Percentiles rank a stretch among this genome's conserved stretches.
Evolutionary conservation across 2,113 vertebrate genomes (phyloP).

Genomic region (Podocnemis expansa): DNA sequence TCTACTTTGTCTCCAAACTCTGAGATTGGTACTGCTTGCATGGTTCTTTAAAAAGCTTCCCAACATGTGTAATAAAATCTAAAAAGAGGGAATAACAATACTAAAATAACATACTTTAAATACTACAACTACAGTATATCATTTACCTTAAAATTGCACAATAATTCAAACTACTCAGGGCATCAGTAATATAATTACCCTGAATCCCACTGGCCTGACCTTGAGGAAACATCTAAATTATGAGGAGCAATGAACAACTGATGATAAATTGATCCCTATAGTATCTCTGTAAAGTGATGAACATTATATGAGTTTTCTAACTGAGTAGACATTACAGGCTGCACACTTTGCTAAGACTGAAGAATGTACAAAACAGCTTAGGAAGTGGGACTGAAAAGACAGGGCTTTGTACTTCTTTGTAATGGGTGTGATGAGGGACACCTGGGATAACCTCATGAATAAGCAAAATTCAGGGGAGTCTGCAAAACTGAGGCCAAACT

Average conservation of each 20-base stretch:
- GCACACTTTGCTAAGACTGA: background rate
- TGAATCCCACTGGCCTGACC: background rate
- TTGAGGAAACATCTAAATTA: slow-evolving; percentile 18
- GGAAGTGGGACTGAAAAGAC: background rate
- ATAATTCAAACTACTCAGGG: background rate
- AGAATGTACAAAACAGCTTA: background rate
- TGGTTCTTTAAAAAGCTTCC: background rate
- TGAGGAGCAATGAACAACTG: slow-evolving; percentile 8
- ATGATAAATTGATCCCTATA: slow-evolving; percentile 5
- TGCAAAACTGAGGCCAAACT: too few species aligned
- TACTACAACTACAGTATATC: background rate
- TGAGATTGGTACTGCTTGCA: background rate
- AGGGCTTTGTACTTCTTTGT: background rate
- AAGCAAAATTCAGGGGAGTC: too few species aligned
- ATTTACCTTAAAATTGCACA: background rate
- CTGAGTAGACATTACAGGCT: background rate
- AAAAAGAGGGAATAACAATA: background rate
- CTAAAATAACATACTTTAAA: background rate
- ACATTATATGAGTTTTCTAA: slow-evolving; percentile 5
- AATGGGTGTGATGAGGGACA: too few species aligned
- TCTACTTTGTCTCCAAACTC: background rate
- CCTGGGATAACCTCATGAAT: too few species aligned
- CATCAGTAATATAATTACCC: background rate
- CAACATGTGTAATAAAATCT: background rate
- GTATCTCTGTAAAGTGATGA: slow-evolving; percentile 15